Percentiles rank a stretch among this genome's conserved stretches.
Conservation (phyloP, 2,113 vertebrate species). For the Rostratula benghalensis region DNA sequence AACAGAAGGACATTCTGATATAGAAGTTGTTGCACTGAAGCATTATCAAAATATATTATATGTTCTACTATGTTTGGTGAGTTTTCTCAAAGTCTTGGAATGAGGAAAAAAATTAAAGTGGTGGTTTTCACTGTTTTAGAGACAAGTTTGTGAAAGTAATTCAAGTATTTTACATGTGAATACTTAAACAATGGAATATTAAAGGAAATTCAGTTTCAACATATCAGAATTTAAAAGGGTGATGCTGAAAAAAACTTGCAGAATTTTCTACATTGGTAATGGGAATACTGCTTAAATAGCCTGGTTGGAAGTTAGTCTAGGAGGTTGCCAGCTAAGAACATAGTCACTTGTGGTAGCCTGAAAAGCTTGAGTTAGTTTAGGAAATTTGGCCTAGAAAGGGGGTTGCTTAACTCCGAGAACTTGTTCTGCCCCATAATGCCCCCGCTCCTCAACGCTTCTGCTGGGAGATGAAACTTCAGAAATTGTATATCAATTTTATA, state of each 20-base stretch:
- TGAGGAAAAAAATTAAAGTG: neutral
- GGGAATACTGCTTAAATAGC: neutral
- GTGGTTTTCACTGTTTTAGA: neutral
- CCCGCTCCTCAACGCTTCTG: neutral
- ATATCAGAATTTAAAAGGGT: neutral
- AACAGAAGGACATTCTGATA: neutral
- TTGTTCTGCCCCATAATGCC: neutral
- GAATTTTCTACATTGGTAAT: neutral
- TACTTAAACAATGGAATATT: neutral
- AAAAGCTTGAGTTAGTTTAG: neutral
- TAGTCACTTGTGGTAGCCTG: neutral
- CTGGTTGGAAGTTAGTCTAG: neutral
- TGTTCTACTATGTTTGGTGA: neutral
- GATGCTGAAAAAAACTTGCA: neutral
- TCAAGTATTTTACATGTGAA: neutral
- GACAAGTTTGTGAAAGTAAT: neutral
- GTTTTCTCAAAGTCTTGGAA: neutral
- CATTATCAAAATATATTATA: neutral
- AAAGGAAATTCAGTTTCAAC: neutral
- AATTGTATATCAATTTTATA: neutral
- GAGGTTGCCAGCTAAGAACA: neutral
- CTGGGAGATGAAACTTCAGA: neutral
- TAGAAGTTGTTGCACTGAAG: neutral
- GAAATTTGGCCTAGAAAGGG: neutral
- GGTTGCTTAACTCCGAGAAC: neutral